These are phyloP conservation scores for Petrocephalus sullivani DNA, from an alignment of 2,797 vertebrate genomes.

Conservation along the genomic window DNA sequence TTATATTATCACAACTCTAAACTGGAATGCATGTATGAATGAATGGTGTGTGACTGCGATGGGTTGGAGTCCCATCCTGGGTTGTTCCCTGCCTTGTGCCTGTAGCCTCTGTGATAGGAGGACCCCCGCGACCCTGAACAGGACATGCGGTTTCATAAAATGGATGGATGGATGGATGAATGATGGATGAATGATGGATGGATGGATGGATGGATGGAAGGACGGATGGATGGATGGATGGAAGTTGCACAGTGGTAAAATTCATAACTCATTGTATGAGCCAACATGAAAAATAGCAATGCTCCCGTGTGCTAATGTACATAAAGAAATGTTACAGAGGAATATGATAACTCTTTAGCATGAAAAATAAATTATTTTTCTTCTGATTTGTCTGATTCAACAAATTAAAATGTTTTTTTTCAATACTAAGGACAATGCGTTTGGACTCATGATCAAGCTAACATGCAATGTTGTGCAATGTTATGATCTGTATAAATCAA, in stretches of 20 bases:
- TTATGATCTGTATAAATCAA: conserved; percentile 29
- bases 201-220: neutral
- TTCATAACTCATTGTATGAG: neutral
- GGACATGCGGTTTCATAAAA: too few species aligned
- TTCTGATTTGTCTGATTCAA: neutral
- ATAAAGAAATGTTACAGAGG: neutral
- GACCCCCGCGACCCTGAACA: too few species aligned
- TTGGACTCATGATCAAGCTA: neutral
- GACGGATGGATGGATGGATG: too few species aligned
- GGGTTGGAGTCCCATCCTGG: too few species aligned
- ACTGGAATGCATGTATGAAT: neutral
- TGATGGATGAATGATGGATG: too few species aligned
- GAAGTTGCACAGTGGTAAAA: neutral
- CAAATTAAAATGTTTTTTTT: neutral
- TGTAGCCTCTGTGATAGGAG: too few species aligned
- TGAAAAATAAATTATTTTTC: neutral
- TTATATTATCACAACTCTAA: neutral
- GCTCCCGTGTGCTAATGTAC: neutral
- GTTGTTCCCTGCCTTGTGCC: too few species aligned
- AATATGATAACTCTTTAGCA: neutral
- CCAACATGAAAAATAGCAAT: neutral
- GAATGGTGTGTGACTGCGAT: too few species aligned
- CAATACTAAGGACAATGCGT: neutral
- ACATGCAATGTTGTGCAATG: neutral
- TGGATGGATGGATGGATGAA: too few species aligned